Percentiles rank a stretch among this genome's conserved stretches.
These are phyloP conservation scores for Matsumyia berberina DNA, from an alignment of 2,888 invertebrate genomes.

Conservation along the genomic window DNA sequence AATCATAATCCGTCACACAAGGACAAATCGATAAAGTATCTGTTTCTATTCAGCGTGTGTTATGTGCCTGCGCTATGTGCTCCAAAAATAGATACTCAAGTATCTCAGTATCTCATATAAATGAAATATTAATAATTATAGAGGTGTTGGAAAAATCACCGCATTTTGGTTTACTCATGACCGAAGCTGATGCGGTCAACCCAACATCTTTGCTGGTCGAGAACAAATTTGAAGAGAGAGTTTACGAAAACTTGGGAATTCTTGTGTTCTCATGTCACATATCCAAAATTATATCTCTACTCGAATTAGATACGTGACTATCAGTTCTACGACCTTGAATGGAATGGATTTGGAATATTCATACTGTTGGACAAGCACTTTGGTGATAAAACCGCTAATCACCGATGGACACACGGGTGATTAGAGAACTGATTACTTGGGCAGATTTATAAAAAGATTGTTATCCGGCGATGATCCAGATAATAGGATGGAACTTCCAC, in stretches of 20 bases:
- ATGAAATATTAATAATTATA: slow-evolving; percentile 21
- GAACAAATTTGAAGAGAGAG: background rate
- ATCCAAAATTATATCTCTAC: background rate
- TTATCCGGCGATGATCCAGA: background rate
- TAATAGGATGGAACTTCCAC: background rate
- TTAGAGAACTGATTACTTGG: slow-evolving; percentile 21
- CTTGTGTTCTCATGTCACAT: slow-evolving; percentile 31
- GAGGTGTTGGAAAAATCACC: slow-evolving; percentile 5
- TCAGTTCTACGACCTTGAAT: background rate
- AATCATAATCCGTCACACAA: slow-evolving; percentile 72
- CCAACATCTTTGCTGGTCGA: background rate
- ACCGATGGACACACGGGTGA: slow-evolving; percentile 9
- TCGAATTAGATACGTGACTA: slow-evolving; percentile 12
- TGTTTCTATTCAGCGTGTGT: slow-evolving; percentile 48
- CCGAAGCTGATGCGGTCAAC: background rate
- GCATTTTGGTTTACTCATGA: slow-evolving; percentile 20
- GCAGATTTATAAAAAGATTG: slow-evolving; percentile 21
- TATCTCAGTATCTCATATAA: slow-evolving; percentile 26
- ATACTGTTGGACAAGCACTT: background rate
- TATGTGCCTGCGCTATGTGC: slow-evolving; percentile 41
- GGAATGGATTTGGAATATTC: slow-evolving; percentile 1
- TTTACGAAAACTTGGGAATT: background rate
- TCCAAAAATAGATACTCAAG: slow-evolving; percentile 41
- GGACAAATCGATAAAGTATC: slow-evolving; percentile 70
- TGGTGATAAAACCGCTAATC: slow-evolving; percentile 32